A percentile compares a stretch with the other conserved stretches of the same genome.
phyloP scores from a whole-genome alignment of 2,888 invertebrate genomes.

The Dolichopus griseipennis region DNA sequence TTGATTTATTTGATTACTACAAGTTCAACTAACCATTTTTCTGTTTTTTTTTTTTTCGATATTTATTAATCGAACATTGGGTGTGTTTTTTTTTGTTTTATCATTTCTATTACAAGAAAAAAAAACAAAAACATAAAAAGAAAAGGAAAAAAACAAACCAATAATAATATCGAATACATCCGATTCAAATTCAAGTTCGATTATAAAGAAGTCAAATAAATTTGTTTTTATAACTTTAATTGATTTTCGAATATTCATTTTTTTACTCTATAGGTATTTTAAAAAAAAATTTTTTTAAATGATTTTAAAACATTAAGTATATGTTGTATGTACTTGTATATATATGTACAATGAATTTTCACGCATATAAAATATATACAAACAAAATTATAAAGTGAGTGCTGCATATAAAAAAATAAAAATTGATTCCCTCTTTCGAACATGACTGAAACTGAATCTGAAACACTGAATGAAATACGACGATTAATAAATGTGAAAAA shows the following conservation, averaged over 20 bases:
- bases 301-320: too few species aligned
- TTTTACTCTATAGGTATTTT: too few species aligned
- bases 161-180: neutral
- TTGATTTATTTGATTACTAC: neutral
- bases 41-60: too few species aligned
- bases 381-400: neutral
- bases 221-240: constrained; percentile 6
- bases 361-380: neutral
- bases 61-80: too few species aligned
- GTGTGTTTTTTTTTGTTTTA: neutral
- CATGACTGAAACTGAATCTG: neutral
- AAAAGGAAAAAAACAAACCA: too few species aligned
- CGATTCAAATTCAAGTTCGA: neutral
- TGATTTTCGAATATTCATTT: neutral
- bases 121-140: too few species aligned
- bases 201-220: constrained; percentile 6
- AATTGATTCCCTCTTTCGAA: neutral
- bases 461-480: neutral
- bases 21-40: neutral
- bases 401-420: neutral
- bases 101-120: neutral
- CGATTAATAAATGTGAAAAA: constrained; percentile 6
- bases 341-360: neutral
- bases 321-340: neutral
- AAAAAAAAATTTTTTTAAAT: too few species aligned